Conservation (phyloP, 2,888 invertebrate species). For the Eudasyphora cyanicolor region DNA sequence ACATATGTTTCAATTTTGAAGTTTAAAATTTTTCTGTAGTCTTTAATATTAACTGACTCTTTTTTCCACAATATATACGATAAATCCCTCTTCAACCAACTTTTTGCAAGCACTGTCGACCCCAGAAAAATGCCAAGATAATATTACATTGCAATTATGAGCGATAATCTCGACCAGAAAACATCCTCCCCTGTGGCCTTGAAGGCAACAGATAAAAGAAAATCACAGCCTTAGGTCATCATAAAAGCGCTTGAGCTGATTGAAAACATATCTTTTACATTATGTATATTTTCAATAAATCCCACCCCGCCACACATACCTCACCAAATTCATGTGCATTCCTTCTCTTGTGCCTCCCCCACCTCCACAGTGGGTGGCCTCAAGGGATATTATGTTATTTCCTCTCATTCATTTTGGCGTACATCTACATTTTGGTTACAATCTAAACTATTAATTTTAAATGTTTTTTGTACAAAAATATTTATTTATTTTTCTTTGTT, state of each 20-base stretch:
- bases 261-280: background rate
- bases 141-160: conserved; percentile 5
- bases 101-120: background rate
- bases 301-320: background rate
- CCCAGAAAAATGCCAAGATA: background rate
- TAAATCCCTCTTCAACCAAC: too few species aligned
- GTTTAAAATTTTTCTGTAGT: too few species aligned
- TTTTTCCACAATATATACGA: too few species aligned
- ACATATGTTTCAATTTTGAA: too few species aligned
- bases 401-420: too few species aligned
- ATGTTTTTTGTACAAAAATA: conserved; percentile 21
- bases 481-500: conserved; percentile 27
- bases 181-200: background rate
- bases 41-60: too few species aligned
- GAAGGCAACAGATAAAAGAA: background rate
- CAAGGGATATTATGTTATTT: background rate
- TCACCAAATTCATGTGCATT: background rate
- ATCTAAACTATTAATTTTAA: conserved; percentile 27
- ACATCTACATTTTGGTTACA: background rate
- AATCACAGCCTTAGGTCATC: background rate
- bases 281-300: conserved; percentile 17
- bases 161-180: background rate
- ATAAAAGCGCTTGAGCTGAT: background rate
- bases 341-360: background rate
- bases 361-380: background rate